Evolutionary conservation across 2,888 invertebrate species (phyloP).

Genomic region (Drosophila limbata): DNA sequence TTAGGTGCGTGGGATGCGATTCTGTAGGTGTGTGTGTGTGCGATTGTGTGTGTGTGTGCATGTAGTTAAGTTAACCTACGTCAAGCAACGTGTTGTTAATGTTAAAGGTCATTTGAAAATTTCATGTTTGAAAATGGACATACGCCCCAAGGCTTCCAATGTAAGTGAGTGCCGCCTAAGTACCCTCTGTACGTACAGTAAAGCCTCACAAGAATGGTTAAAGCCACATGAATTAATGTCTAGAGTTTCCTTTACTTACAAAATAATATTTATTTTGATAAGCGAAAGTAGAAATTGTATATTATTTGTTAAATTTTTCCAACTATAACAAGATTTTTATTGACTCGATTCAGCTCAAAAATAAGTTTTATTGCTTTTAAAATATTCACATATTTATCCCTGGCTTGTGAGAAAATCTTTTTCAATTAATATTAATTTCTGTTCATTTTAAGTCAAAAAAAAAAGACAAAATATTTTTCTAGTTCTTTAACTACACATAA

Average conservation of each 20-base stretch:
- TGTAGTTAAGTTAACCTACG: conserved; percentile 55
- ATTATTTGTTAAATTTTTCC: not conserved
- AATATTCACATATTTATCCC: too few relatives aligned
- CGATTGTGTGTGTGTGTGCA: conserved; percentile 8
- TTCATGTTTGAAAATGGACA: conserved; percentile 71
- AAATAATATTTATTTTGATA: not conserved
- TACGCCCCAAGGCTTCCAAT: conserved; percentile 22
- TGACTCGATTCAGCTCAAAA: not conserved
- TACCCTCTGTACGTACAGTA: conserved; percentile 36
- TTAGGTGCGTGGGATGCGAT: conserved; percentile 49
- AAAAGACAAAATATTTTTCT: too few relatives aligned
- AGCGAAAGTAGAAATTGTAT: not conserved
- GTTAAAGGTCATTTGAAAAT: conserved; percentile 76
- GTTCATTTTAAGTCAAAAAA: too few relatives aligned
- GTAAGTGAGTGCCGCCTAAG: conserved; percentile 43
- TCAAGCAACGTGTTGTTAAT: conserved; percentile 60
- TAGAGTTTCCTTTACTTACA: too few relatives aligned
- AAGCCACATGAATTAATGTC: not conserved
- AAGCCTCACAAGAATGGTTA: not conserved
- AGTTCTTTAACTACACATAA: too few relatives aligned
- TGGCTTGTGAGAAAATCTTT: too few relatives aligned
- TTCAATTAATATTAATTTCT: too few relatives aligned
- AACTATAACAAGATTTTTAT: not conserved
- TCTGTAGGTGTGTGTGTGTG: not conserved
- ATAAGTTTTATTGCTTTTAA: not conserved